Base-by-base conservation (phyloP, 2,888 invertebrate genomes). In the Calliopum simillimum region DNA sequence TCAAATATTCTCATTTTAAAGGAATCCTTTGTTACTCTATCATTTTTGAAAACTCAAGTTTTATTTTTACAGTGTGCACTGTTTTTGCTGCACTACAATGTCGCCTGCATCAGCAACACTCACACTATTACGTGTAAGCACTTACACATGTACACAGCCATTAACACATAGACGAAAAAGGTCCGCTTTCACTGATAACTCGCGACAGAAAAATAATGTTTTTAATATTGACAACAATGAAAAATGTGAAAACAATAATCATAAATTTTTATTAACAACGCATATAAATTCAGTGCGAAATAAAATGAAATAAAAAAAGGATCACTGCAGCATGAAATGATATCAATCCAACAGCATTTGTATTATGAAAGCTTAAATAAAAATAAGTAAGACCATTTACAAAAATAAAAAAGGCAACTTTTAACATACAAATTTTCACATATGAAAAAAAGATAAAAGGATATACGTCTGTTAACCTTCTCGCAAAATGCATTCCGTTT, bases 231-330 rank as follows among this genome's bases (percentile, higher is more conserved):
- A 79, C 83, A 81, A 77, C 82, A 66, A 78, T 83, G 82, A 83
- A 78, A 84, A 82, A 83, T 83, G 84, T 81, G 84, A 78, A 82
- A 84, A 84, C 82, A 84, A 83, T 83, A 84, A 84, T 84, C 82
- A 82, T 83, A 84, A 83, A 83, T 84, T 82, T 82, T 83, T 84
- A 82, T 83, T 79, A 81, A 80, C 82, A 82, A 70, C 67, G 67
- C 33, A 49, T 47, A 67, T 67, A 67, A 67, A 67, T 67, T 67
- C 33, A n/a, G n/a, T n/a, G 16, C 1, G 49, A 49, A 49, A 14
- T 16, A 49, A 19, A 49, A 49, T 1, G 16, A 46, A 62, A 59
- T 16, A 16, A 47, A 59, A 33, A 59, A 59, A 19, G 61, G 61
- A 61, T 46, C 19, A 59, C n/a, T 19, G 43, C 11, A 53, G 23